Base-by-base conservation (phyloP, 2,797 vertebrate species). In the Dryobates pubescens region DNA sequence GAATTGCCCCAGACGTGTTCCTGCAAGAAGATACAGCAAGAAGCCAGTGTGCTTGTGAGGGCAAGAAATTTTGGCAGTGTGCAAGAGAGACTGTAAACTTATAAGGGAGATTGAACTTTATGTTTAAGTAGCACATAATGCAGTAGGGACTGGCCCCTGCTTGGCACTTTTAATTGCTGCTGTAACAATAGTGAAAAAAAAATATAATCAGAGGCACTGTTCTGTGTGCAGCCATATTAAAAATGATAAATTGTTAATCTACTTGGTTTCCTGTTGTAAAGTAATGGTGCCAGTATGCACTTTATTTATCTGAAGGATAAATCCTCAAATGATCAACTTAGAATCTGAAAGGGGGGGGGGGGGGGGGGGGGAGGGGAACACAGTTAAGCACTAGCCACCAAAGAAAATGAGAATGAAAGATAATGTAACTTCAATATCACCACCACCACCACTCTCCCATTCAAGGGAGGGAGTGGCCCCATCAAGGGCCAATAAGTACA, bases 111-210 rank as follows among this genome's bases (percentile, higher is more conserved):
- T 85, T 87, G 76, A 94, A 95, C 85, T 95, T 93, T 54, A 70
- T 94, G 77, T 90, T 94, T 94, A 93, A 95, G 94, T 93, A 96
- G 82, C 87, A 79, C 67, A 94, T 95, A 95, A 93, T 93, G 45
- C 90, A 94, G 77, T 81, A 54, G 87, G 93, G 85, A 95, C 94
- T 93, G 90, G 92, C 92, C 88, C 73, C 86, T 96, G 95, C 90
- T 90, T 94, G 90, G 90, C 85, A 94, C 87, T 94, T 93, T 82
- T 91, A 96, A 93, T 95, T 94, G 93, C 90, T 83, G 30, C 70
- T 89, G 68, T 83, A 95, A 91, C 94, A 95, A 88, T 93, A 83
- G 81, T 83, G 90, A 85, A 83, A 89, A 86, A 94, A 49, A 51
- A 22, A 49, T 9, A 49, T 23, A 49, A 94, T 2, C 92, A 94